Evolutionary conservation across 2,888 invertebrate genomes (phyloP).

Genomic region (Drosophila neutralis): DNA sequence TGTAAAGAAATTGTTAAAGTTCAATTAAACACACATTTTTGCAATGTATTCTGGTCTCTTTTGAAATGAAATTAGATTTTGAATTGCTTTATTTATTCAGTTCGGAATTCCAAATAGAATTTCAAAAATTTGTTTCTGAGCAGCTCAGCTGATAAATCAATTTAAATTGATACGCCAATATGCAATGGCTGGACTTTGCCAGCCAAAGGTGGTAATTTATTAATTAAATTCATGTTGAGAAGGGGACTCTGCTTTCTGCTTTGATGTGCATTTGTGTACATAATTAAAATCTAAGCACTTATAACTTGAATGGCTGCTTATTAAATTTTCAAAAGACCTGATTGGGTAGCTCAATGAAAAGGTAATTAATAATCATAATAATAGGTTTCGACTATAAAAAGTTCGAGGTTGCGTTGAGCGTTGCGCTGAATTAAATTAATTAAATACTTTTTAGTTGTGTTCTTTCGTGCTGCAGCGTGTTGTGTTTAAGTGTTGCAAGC

Average conservation of each 20-base stretch:
- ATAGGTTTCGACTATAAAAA: constrained; percentile 25
- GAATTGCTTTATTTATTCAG: neutral
- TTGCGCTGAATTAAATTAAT: constrained; percentile 42
- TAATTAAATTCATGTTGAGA: constrained; percentile 46
- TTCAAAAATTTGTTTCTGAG: neutral
- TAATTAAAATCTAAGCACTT: constrained; percentile 73
- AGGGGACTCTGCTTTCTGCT: constrained; percentile 21
- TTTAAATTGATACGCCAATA: constrained; percentile 1
- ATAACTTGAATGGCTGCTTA: constrained; percentile 73
- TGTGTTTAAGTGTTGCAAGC: constrained; percentile 47
- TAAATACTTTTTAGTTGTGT: constrained; percentile 50
- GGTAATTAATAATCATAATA: constrained; percentile 70
- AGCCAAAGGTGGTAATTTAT: constrained; percentile 47
- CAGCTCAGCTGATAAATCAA: constrained; percentile 2
- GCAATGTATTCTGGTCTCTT: neutral
- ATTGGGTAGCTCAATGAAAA: constrained; percentile 50
- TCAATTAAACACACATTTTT: constrained; percentile 9
- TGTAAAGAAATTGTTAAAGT: constrained; percentile 6
- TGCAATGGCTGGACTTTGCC: constrained; percentile 3
- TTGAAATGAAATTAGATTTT: neutral
- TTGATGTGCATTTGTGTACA: constrained; percentile 66
- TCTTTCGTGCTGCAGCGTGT: constrained; percentile 36
- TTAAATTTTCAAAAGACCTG: constrained; percentile 52
- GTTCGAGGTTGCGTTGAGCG: neutral
- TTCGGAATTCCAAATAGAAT: neutral